These are phyloP conservation scores for Lipophrys pholis DNA, from an alignment of 2,113 vertebrate species.

Conservation along the genomic window DNA sequence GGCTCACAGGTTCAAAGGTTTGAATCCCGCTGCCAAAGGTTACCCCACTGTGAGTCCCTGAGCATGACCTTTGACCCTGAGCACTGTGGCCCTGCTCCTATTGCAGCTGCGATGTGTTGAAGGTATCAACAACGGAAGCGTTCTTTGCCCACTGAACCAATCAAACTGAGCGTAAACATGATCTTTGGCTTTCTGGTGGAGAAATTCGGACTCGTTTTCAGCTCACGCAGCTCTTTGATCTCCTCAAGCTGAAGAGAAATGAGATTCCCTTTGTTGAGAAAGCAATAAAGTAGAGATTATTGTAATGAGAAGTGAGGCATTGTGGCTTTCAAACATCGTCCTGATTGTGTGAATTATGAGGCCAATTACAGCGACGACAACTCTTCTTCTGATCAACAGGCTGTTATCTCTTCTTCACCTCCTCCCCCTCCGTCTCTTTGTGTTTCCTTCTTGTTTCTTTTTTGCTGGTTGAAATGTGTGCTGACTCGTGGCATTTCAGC, in stretches of 20 bases:
- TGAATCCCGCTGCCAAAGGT: too few relatives aligned
- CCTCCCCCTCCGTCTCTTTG: not conserved
- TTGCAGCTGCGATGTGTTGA: too few relatives aligned
- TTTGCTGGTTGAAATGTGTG: not conserved
- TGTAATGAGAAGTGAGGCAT: constrained; percentile 21
- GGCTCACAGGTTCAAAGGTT: too few relatives aligned
- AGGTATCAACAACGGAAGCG: too few relatives aligned
- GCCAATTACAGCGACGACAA: constrained; percentile 27
- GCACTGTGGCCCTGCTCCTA: too few relatives aligned
- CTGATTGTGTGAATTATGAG: constrained; percentile 42
- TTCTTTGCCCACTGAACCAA: too few relatives aligned
- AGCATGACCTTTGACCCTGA: too few relatives aligned
- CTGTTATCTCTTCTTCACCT: constrained; percentile 9
- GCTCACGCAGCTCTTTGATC: not conserved
- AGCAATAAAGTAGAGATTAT: constrained; percentile 17
- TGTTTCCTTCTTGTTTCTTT: too few relatives aligned
- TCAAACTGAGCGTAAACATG: too few relatives aligned
- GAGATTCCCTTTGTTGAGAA: constrained; percentile 9
- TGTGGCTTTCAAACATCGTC: constrained; percentile 18
- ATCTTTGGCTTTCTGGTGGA: too few relatives aligned
- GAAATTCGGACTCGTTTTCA: constrained; percentile 1
- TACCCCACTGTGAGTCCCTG: too few relatives aligned
- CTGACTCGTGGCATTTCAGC: constrained; percentile 24
- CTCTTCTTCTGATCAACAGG: constrained; percentile 35
- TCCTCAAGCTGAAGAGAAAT: constrained; percentile 22